Evolutionary conservation across 2,888 invertebrate genomes (phyloP).

Genomic region (Sphinx pinastri): DNA sequence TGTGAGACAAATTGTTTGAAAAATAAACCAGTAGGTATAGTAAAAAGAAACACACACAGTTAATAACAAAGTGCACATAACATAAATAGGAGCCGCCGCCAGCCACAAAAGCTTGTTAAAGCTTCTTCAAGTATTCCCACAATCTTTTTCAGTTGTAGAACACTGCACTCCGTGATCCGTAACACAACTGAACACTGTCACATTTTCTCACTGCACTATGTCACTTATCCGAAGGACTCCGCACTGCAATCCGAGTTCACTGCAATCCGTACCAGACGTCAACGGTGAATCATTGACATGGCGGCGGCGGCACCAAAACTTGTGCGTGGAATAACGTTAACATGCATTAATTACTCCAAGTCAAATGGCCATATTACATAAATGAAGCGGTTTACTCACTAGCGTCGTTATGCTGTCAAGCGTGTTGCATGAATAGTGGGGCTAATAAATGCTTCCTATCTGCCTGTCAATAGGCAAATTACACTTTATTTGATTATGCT

Average conservation of each 20-base stretch:
- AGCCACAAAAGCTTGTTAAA: slow-evolving; percentile 50
- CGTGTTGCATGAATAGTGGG: slow-evolving; percentile 12
- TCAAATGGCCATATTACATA: slow-evolving; percentile 31
- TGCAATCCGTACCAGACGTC: slow-evolving; percentile 72
- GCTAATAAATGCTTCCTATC: background rate
- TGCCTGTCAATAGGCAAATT: slow-evolving; percentile 17
- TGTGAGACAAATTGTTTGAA: background rate
- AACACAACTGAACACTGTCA: slow-evolving; percentile 65
- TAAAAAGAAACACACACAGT: slow-evolving; percentile 55
- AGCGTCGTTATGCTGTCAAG: slow-evolving; percentile 24
- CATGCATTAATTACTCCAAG: slow-evolving; percentile 32
- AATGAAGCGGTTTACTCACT: slow-evolving; percentile 25
- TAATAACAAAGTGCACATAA: slow-evolving; percentile 73
- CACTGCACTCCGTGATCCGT: slow-evolving; percentile 62
- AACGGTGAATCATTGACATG: slow-evolving; percentile 55
- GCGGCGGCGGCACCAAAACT: slow-evolving; percentile 70
- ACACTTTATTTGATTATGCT: slow-evolving; percentile 1
- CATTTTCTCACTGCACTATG: slow-evolving; percentile 72
- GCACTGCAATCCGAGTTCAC: slow-evolving; percentile 82
- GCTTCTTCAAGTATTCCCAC: slow-evolving; percentile 18
- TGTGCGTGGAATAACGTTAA: slow-evolving; percentile 28
- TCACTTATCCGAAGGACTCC: slow-evolving; percentile 66
- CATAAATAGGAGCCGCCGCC: slow-evolving; percentile 75
- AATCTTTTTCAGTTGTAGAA: slow-evolving; percentile 17
- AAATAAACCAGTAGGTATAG: slow-evolving; percentile 22